phyloP scores from a whole-genome alignment of 2,888 invertebrate genomes.

The Nebria brevicollis region DNA sequence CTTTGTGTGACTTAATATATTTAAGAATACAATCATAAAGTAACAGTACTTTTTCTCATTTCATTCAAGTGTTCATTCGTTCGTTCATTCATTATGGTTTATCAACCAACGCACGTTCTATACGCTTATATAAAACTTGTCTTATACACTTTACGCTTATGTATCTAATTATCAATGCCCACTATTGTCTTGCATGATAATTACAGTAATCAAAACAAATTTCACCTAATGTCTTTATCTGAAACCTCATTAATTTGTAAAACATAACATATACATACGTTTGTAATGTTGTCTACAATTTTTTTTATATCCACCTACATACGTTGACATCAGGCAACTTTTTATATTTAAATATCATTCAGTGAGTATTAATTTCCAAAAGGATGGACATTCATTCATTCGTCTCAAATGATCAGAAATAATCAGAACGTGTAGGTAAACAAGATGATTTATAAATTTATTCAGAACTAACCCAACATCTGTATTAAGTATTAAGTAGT shows the following conservation, averaged over 20 bases:
- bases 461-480: too few relatives aligned
- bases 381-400: too few relatives aligned
- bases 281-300: conserved; percentile 31
- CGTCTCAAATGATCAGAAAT: too few relatives aligned
- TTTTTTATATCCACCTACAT: conserved; percentile 30
- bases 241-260: conserved; percentile 44
- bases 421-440: too few relatives aligned
- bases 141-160: conserved; percentile 6
- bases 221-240: conserved; percentile 43
- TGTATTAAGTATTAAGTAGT: too few relatives aligned
- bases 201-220: conserved; percentile 45
- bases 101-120: conserved; percentile 9
- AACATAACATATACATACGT: conserved; percentile 24
- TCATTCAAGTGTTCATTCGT: neutral
- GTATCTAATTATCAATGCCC: conserved; percentile 37
- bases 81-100: neutral
- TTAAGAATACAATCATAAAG: too few relatives aligned
- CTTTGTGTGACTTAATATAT: too few relatives aligned
- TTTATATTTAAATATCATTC: too few relatives aligned
- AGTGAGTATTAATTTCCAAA: too few relatives aligned
- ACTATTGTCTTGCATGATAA: conserved; percentile 39
- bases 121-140: neutral
- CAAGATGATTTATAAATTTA: too few relatives aligned
- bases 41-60: neutral
- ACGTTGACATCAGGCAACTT: too few relatives aligned